Evolutionary conservation across 2,888 invertebrate species (phyloP), one percentile per base, ranked within the genome.

Genomic region (Lamellibrachia columna): DNA sequence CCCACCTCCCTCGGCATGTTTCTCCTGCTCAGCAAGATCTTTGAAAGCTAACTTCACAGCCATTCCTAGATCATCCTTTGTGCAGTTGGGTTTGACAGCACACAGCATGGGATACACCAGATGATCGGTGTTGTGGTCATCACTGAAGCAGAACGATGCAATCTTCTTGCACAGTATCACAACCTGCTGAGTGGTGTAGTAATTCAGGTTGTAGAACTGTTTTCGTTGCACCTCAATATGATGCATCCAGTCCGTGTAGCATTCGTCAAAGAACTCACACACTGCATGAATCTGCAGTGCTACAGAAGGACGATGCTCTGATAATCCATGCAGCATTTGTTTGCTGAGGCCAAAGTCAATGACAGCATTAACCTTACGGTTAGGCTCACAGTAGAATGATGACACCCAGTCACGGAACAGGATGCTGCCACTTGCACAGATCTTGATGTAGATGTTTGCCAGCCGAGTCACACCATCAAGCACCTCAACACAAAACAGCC

Each of bases 141-240:
- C 75, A 22, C 75, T n/a, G 75, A 75, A 75, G 75, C 75, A 75
- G 75, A 75, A 75, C 2, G 75, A 11, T 15, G 75, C 91, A 15
- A 95, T 91, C 91, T 95, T 94, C 92, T 93, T 93, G 91, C 95
- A 95, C 22, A 96, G 94, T 53, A 95, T 94, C 7, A 96, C 95
- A n/a, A 96, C 93, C 93, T 96, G 96, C 90, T 95, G 95, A 8
- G 95, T 95, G 8, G 95, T 95, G 94, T 94, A 95, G 93, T 94
- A 94, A 93, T 96, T 96, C 92, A 96, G 94, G n/a, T 94, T 94
- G 11, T 93, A 93, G 91, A 94, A 95, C 15, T 94, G 90, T 9
- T 92, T 91, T 52, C 95, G 93, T 90, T 95, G 94, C 2, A 94
- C 90, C 7, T 92, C 94, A 22, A 95, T 94, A 92, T 95, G 94